phyloP scores from a whole-genome alignment of 1,140 invertebrate genomes.

The Elysia chlorotica region DNA sequence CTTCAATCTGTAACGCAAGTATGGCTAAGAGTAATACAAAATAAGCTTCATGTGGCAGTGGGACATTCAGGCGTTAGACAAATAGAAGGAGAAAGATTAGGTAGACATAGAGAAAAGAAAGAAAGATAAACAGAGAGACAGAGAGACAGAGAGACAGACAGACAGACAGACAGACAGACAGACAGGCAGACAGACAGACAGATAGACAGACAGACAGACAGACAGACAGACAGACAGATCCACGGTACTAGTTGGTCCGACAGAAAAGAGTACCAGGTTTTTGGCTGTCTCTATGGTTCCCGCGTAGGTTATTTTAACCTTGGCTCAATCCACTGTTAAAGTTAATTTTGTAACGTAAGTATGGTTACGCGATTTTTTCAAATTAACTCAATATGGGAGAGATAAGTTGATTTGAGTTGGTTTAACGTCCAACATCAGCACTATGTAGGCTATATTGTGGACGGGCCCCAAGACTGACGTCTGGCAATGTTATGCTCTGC shows the following conservation, averaged over 20 bases:
- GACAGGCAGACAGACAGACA: background rate
- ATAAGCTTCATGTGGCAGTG: background rate
- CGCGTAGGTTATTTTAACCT: background rate
- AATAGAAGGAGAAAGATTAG: background rate
- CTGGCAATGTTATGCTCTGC: no score
- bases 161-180: background rate
- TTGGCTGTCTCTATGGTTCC: no score
- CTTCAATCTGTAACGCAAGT: background rate
- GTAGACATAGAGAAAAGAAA: background rate
- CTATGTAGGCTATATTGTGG: no score
- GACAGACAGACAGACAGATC: background rate
- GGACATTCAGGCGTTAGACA: background rate
- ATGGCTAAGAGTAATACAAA: background rate
- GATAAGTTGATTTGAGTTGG: no score
- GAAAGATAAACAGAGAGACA: background rate
- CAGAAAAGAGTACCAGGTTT: no score
- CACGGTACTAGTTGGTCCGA: background rate
- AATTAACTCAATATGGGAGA: background rate
- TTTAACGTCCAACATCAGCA: no score
- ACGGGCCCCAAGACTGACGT: no score
- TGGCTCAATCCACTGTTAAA: no score
- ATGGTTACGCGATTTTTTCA: no score
- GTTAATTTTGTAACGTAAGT: no score
- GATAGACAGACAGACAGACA: background rate
- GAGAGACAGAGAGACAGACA: background rate